These are phyloP conservation scores for Lutjanus argentimaculatus DNA, from an alignment of 2,797 vertebrate species.

Conservation along the genomic window DNA sequence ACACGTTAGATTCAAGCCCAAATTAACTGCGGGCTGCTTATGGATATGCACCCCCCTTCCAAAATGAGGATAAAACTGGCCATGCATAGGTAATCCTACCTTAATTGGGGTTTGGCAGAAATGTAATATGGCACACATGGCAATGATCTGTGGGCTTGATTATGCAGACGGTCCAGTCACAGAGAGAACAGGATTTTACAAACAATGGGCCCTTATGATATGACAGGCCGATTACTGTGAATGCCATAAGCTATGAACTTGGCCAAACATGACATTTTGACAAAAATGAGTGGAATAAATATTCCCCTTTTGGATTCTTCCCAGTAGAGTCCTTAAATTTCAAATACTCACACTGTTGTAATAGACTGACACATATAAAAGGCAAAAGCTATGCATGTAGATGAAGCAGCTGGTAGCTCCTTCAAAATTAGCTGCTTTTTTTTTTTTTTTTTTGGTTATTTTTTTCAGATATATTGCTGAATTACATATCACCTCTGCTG, in stretches of 20 bases:
- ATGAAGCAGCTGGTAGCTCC: too few relatives aligned
- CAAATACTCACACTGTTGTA: neutral
- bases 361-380: neutral
- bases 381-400: too few relatives aligned
- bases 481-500: too few relatives aligned
- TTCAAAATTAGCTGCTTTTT: too few relatives aligned
- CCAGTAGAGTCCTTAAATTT: neutral
- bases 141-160: constrained; percentile 72
- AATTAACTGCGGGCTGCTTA: constrained; percentile 55
- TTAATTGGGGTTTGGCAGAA: constrained; percentile 71
- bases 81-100: constrained; percentile 75
- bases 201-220: constrained; percentile 46
- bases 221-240: constrained; percentile 9
- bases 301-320: constrained; percentile 1
- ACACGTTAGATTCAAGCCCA: constrained; percentile 37
- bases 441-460: too few relatives aligned
- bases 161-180: constrained; percentile 51
- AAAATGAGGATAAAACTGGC: constrained; percentile 70
- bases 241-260: constrained; percentile 24
- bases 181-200: constrained; percentile 44
- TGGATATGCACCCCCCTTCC: constrained; percentile 42
- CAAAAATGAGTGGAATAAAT: neutral
- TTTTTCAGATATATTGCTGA: too few relatives aligned
- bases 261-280: constrained; percentile 28
- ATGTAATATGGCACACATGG: constrained; percentile 67